Base-by-base conservation (phyloP, 2,797 vertebrate genomes). In the Hapalemur alaotrensis region DNA sequence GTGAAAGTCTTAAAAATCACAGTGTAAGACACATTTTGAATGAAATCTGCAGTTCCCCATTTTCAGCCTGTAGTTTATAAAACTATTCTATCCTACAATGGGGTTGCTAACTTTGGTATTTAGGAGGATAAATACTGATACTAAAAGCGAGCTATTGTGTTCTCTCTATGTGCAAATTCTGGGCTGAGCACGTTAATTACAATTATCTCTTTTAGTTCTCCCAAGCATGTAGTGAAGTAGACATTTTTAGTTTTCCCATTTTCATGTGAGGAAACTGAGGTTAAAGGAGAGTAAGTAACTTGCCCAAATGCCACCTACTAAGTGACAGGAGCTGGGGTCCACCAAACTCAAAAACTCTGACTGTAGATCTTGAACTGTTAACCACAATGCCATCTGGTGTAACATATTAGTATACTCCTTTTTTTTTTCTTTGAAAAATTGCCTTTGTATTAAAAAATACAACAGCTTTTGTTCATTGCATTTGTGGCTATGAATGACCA, bases 281-380 rank as follows among this genome's bases (percentile, higher is more conserved):
- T 92, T 92, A 84, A 96, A 72, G 78, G 88, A 82, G 32, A 84
- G 52, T 67, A 25, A 87, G 22, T 84, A 80, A 69, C 17, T 82
- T 92, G 43, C 43, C 81, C 91, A 92, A 28, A 50, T 78, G 48
- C 23, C n/a, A n/a, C 30, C n/a, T 67, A 30, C 20, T 78, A 65
- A 43, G 28, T 78, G 20, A 23, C 57, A 15, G 48, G 48, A 85
- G 52, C 82, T 57, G 13, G 14, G 65, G 15, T n/a, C 32, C 13
- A 48, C 67, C 52, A 59, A 30, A 67, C 38, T 61, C 28, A 79
- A 46, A 43, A 43, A 30, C 46, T 70, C n/a, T 23, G 35, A 23
- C 10, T 46, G 5, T 11, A 46, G 46, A 67, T 48, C 9, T 28
- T 54, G 11, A 38, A 67, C 48, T 69, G 50, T 25, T 52, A 63